Base-by-base conservation (phyloP, 2,888 invertebrate genomes). In the Lepas anatifera region DNA sequence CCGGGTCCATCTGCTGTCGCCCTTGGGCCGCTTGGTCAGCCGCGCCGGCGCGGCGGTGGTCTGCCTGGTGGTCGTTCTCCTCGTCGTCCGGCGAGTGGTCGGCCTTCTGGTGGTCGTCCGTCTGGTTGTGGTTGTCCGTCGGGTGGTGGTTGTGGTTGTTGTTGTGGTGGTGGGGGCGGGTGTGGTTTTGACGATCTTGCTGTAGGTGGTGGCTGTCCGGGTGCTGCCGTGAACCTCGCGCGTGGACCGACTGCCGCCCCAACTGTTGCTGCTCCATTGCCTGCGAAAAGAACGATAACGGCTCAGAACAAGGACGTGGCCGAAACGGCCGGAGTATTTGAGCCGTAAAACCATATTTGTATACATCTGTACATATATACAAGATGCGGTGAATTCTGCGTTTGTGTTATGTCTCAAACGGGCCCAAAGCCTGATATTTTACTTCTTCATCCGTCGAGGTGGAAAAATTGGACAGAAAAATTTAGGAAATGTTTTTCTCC, bases 111-210 rank as follows among this genome's bases (percentile, higher is more conserved):
- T 35, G 39, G 68, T 63, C 0, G 72, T 48, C 27, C 66, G 39
- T 16, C 68, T 67, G 11, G 69, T 50, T 10, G 74, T 71, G 16
- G 70, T 70, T 63, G 71, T 37, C 11, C 27, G 50, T 27, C 63
- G 43, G 43, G 35, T 72, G 7, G 73, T 69, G 8, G 71, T 70
- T 7, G 72, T 73, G 22, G 72, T 69, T 43, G 71, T 71, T n/a
- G 71, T 71, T 25, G 71, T 58, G 48, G 70, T 71, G n/a, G 74
- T 67, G 13, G 71, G 35, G 41, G 64, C 50, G 16, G 52, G 52
- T 3, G 72, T 67, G 37, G 70, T 41, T 29, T 67, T 48, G 25
- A 52, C 70, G n/a, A 63, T 29, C 22, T 37, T 35, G 10, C 63
- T 63, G 32, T 71, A 27, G 32, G 72, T 70, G 11, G 73, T 69